phyloP scores from a whole-genome alignment of 2,888 invertebrate species.

The Marronus borbonicus region DNA sequence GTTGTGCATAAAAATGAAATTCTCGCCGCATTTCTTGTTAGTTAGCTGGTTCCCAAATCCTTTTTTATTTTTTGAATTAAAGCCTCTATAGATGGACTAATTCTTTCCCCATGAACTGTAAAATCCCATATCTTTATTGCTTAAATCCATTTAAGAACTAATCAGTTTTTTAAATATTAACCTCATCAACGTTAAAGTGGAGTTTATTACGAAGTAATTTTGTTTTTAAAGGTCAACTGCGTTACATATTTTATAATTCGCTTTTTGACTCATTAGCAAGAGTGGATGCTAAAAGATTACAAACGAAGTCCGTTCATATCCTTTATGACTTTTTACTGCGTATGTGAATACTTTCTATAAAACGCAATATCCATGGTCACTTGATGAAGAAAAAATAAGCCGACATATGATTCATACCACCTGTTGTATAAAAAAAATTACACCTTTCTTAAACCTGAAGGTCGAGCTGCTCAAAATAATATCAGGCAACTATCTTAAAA shows the following conservation, averaged over 20 bases:
- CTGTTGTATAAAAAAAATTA: conserved; percentile 15
- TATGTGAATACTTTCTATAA: conserved; percentile 16
- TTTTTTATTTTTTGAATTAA: too few relatives aligned
- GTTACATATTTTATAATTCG: background rate
- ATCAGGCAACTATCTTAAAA: background rate
- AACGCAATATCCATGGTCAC: conserved; percentile 1
- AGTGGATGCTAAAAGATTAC: background rate
- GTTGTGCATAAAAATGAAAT: too few relatives aligned
- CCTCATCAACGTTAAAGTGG: background rate
- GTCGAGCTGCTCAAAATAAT: conserved; percentile 17
- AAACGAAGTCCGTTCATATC: conserved; percentile 2
- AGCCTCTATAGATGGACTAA: too few relatives aligned
- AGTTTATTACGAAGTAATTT: background rate
- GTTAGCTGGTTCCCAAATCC: too few relatives aligned
- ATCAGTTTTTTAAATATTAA: too few relatives aligned
- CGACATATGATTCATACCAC: conserved; percentile 28
- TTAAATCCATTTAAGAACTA: too few relatives aligned
- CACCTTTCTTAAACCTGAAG: conserved; percentile 33
- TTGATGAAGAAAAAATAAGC: conserved; percentile 3
- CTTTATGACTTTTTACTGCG: background rate
- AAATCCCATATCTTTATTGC: too few relatives aligned
- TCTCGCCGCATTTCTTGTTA: too few relatives aligned
- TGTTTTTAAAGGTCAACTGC: conserved; percentile 13
- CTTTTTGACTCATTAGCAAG: background rate
- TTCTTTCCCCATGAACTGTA: too few relatives aligned